These are phyloP conservation scores for Shargacucullia verbasci DNA, from an alignment of 2,888 invertebrate genomes.

Conservation along the genomic window DNA sequence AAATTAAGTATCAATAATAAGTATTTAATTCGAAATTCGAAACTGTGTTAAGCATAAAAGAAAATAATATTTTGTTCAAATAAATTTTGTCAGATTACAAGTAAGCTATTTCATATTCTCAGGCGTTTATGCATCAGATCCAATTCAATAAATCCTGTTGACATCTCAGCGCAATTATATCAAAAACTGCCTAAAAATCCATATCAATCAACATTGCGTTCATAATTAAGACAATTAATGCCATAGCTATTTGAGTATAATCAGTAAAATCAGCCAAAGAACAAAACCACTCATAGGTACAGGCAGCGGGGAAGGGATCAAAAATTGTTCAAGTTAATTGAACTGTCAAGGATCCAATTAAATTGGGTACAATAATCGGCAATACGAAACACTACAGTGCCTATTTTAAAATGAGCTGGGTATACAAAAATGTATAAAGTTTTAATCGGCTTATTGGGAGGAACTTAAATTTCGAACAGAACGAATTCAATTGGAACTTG, in stretches of 20 bases:
- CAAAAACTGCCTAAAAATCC: background rate
- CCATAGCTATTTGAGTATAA: slow-evolving; percentile 37
- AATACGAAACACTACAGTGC: slow-evolving; percentile 53
- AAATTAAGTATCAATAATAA: no score
- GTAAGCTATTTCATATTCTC: no score
- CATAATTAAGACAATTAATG: slow-evolving; percentile 35
- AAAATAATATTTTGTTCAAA: no score
- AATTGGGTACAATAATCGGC: slow-evolving; percentile 50
- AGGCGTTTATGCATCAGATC: no score
- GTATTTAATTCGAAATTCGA: no score
- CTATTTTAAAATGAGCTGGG: slow-evolving; percentile 52
- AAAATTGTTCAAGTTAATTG: slow-evolving; percentile 54
- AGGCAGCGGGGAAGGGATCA: slow-evolving; percentile 42
- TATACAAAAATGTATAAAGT: slow-evolving; percentile 34
- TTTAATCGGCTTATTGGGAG: slow-evolving; percentile 30
- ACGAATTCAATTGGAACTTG: slow-evolving; percentile 20
- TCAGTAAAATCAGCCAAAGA: slow-evolving; percentile 43
- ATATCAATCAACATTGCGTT: slow-evolving; percentile 5
- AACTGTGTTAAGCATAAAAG: no score
- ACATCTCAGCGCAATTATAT: no score
- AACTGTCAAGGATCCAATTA: slow-evolving; percentile 57
- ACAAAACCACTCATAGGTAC: slow-evolving; percentile 53
- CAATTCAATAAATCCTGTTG: no score
- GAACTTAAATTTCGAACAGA: slow-evolving; percentile 33
- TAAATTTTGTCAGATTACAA: no score